Evolutionary conservation across 2,797 vertebrate genomes (phyloP), one percentile per base, ranked within the genome.

Genomic region (Micrastur ruficollis): DNA sequence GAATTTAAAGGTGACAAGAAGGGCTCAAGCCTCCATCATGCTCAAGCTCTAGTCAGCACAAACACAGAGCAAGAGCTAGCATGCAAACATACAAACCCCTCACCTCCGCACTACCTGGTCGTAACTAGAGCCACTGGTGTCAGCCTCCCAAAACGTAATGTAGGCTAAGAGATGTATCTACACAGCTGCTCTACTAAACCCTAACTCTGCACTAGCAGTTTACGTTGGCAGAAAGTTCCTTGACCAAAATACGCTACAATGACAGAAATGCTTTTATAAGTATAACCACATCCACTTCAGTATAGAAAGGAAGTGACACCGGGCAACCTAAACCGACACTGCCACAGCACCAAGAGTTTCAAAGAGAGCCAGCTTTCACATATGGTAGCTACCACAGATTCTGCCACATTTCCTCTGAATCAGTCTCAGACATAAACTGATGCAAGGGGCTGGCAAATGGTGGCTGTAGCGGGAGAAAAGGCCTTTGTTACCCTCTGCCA

Each of bases 211-310:
- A 70, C 4, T 66, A 47, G 56, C 0, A 0, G 65, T 84, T 96
- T 92, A 72, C 14, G 26, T 62, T 81, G 89, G 86, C 74, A 87
- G 67, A 81, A 91, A 81, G 62, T 38, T 90, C 66, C 53, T 84
- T n/a, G 44, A 66, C 34, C 73, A 70, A 94, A 95, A 86, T 47
- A 92, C 0, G 12, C 34, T 53, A 63, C 32, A 83, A n/a, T 14
- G 74, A 81, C 78, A 95, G 89, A 95, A 92, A 72, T 74, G 91
- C 23, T 86, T 81, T 17, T 25, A 8, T n/a, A 83, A 46, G 14
- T 49, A 72, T 34, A 94, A 92, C 63, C 82, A 86, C 70, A 86
- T 94, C 73, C 81, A 86, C 70, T 73, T 89, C n/a, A 29, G 55
- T 82, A 73, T 6, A 59, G 55, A 89, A 92, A 90, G 62, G 70